Base-by-base conservation (phyloP, 2,113 vertebrate genomes). In the Mus pahari region DNA sequence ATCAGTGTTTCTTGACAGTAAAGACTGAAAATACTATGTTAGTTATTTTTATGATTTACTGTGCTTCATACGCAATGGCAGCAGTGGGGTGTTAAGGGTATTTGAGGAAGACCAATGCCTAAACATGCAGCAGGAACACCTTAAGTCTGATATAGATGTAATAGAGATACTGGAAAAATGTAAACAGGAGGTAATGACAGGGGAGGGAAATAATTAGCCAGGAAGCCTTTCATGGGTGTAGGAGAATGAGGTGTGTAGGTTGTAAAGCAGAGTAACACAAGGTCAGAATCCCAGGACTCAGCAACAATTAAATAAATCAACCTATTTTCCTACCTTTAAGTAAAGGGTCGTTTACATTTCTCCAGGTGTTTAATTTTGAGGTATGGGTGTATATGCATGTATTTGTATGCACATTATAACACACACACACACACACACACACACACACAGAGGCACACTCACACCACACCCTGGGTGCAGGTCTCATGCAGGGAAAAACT, bases 81-180 rank as follows among this genome's bases (percentile, higher is more conserved):
- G n/a, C 89, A 77, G 28, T 66, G 70, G 87, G 24, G 50, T 53
- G 33, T 88, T 68, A 70, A 87, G 33, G 50, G 17, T 77, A 53
- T 86, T 78, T 90, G 77, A 64, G n/a, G 71, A 81, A 94, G 62
- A 92, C 17, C 90, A 81, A 31, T 78, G 14, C 28, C 39, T 89
- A 86, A 71, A 55, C 53, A 86, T 77, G 33, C 39, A 95, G 86
- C 68, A 90, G 68, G 83, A 93, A 94, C 93, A 91, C 74, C 22
- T 17, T 33, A 19, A 79, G 68, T 89, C 68, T 62, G 88, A 83
- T 87, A 50, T 4, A 55, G 33, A 50, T 62, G 22, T 90, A 62
- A 64, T 60, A 68, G 58, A 96, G 64, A 45, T 24, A 45, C 24
- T 70, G 33, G 78, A 64, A n/a, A 92, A 89, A 31, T 68, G 33